Conservation (phyloP, 2,888 invertebrate genomes). For the Agrochola litura region DNA sequence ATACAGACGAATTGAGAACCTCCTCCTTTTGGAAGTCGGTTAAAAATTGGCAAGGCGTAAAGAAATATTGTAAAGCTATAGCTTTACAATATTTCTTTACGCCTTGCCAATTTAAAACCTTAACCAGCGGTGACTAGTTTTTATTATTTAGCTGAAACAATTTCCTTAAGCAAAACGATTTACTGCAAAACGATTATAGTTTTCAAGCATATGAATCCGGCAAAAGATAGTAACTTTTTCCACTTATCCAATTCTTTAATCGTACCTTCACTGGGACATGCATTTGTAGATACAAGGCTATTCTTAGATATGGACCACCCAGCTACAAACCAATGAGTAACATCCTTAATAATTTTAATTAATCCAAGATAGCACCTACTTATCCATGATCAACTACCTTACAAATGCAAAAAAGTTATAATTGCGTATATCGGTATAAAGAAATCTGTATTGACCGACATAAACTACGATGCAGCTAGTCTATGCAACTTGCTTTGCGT, state of each 20-base stretch:
- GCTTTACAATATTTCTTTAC: too few species aligned
- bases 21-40: too few species aligned
- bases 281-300: conserved; percentile 12
- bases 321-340: background rate
- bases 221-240: too few species aligned
- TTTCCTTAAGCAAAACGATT: too few species aligned
- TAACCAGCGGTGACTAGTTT: too few species aligned
- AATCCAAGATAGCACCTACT: conserved; percentile 48
- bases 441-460: conserved; percentile 83
- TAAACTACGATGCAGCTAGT: conserved; percentile 81
- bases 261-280: background rate
- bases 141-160: too few species aligned
- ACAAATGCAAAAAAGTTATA: conserved; percentile 72
- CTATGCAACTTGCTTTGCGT: conserved; percentile 84
- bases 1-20: too few species aligned
- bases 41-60: background rate
- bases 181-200: too few species aligned
- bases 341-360: conserved; percentile 49
- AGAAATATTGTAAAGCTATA: too few species aligned
- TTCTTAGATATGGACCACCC: conserved; percentile 44
- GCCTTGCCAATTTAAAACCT: too few species aligned
- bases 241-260: background rate
- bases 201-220: too few species aligned
- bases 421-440: conserved; percentile 79
- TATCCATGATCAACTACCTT: conserved; percentile 54